phyloP scores from a whole-genome alignment of 1,140 invertebrate species.

The Drosophila santomea region DNA sequence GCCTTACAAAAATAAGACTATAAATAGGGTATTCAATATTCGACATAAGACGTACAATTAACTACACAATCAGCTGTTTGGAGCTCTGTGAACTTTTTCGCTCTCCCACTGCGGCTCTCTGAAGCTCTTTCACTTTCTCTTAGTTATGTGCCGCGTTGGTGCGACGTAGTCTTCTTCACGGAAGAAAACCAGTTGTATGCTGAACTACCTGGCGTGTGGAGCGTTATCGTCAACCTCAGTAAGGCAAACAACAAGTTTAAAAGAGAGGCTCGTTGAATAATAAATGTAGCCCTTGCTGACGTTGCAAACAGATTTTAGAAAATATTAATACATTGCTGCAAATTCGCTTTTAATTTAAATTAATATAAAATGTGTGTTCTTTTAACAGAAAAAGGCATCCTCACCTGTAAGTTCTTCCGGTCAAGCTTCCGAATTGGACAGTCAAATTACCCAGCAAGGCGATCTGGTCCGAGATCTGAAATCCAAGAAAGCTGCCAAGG shows the following conservation, averaged over 20 bases:
- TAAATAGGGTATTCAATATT: background rate
- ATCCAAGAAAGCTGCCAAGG: constrained; percentile 87
- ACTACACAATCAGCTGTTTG: constrained; percentile 19
- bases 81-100: background rate
- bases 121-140: constrained; percentile 14
- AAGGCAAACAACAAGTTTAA: constrained; percentile 1
- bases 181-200: constrained; percentile 57
- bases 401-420: constrained; percentile 24
- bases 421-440: constrained; percentile 54
- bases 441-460: constrained; percentile 87
- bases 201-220: constrained; percentile 34
- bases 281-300: constrained; percentile 48
- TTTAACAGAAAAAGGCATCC: constrained; percentile 33
- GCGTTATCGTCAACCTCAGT: constrained; percentile 18
- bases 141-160: constrained; percentile 14
- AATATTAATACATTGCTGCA: constrained; percentile 5
- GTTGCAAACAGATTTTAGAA: constrained; percentile 18
- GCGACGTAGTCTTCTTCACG: constrained; percentile 11
- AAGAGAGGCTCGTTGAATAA: constrained; percentile 21
- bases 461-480: constrained; percentile 90
- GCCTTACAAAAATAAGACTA: background rate
- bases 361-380: background rate
- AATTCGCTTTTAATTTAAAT: background rate
- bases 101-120: background rate
- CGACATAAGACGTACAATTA: background rate